These are phyloP conservation scores for Oryzias celebensis DNA, from an alignment of 2,113 vertebrate genomes.

Conservation along the genomic window DNA sequence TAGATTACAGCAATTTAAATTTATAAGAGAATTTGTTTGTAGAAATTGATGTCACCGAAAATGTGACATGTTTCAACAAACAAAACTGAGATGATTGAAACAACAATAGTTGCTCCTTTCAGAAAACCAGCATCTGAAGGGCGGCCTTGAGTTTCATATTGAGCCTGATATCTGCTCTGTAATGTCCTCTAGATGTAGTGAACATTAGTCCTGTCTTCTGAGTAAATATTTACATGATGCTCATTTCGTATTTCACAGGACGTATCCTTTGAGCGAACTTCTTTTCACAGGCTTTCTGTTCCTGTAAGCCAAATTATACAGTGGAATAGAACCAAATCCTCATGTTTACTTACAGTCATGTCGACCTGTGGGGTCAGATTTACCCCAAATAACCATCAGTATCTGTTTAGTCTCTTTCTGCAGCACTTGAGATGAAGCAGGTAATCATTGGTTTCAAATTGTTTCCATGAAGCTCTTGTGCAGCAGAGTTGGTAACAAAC, in stretches of 20 bases:
- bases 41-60: too few species aligned
- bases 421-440: constrained; percentile 13
- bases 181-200: constrained; percentile 18
- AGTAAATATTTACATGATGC: constrained; percentile 69
- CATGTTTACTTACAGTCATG: constrained; percentile 8
- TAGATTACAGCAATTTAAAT: too few species aligned
- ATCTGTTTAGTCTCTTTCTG: constrained; percentile 6
- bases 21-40: too few species aligned
- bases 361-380: neutral
- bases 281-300: constrained; percentile 50
- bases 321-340: neutral
- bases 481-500: constrained; percentile 27
- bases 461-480: constrained; percentile 37
- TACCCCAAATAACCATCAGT: neutral
- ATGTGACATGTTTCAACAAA: too few species aligned
- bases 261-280: constrained; percentile 3
- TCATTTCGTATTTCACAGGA: constrained; percentile 40
- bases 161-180: too few species aligned
- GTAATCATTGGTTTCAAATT: constrained; percentile 4
- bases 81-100: too few species aligned
- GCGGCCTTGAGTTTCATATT: too few species aligned
- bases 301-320: constrained; percentile 5
- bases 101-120: too few species aligned
- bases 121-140: too few species aligned
- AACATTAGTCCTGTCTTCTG: constrained; percentile 23